A percentile compares a stretch with the other conserved stretches of the same genome.
These are phyloP conservation scores for Phyllostomus hastatus DNA, from an alignment of 2,113 vertebrate genomes.

Conservation along the genomic window DNA sequence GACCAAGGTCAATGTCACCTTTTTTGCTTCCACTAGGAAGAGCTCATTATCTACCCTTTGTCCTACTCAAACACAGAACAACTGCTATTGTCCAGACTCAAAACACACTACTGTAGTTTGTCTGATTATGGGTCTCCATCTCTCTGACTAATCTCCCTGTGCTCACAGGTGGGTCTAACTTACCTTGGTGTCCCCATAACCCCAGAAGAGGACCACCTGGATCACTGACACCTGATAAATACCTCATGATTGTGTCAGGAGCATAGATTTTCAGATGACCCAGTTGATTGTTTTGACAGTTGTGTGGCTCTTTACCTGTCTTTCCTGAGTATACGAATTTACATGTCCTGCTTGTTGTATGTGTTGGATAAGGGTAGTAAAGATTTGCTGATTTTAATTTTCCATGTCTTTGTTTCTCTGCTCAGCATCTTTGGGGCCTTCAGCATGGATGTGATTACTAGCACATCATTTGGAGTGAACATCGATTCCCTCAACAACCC, in stretches of 20 bases:
- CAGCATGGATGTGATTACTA: constrained; percentile 88
- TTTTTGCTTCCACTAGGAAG: background rate
- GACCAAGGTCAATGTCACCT: background rate
- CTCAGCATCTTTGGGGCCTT: constrained; percentile 88
- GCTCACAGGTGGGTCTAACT: background rate
- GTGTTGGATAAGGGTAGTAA: background rate
- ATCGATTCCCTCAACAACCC: constrained; percentile 90
- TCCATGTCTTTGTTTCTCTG: constrained; percentile 20
- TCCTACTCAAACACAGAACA: background rate
- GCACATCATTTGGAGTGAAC: constrained; percentile 89
- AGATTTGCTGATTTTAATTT: background rate
- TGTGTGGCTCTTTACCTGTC: background rate
- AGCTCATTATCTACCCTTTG: too few relatives aligned
- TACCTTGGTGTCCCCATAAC: accelerated
- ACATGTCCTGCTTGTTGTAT: accelerated
- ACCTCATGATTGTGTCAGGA: background rate
- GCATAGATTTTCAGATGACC: background rate
- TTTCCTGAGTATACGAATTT: background rate
- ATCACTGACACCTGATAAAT: background rate
- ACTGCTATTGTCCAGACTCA: background rate
- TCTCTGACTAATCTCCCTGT: background rate
- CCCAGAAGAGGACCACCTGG: background rate
- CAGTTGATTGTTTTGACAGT: background rate
- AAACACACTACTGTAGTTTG: background rate
- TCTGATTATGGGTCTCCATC: background rate